Conservation (phyloP, 2,113 vertebrate genomes). For the Irena cyanogastra region DNA sequence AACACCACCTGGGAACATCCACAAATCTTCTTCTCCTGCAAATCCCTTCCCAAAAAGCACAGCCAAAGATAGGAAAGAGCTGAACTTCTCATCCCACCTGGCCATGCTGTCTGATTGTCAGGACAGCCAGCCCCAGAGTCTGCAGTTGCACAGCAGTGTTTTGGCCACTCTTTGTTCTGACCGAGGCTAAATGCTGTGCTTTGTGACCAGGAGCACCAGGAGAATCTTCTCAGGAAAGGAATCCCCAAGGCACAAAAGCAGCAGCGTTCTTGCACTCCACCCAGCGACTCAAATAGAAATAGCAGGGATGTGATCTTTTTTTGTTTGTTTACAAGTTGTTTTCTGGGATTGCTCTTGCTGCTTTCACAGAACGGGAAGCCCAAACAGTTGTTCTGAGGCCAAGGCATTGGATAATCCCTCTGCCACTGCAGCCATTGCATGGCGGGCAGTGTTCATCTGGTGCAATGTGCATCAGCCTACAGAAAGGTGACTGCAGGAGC, state of each 20-base stretch:
- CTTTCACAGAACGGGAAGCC: not conserved
- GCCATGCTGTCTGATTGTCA: not conserved
- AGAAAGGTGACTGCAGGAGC: not conserved
- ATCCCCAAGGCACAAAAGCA: not conserved
- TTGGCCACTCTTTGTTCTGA: not conserved
- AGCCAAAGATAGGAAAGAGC: not conserved
- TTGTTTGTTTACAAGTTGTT: not conserved
- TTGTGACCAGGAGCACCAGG: not conserved
- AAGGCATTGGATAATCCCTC: not conserved
- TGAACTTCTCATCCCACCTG: not conserved
- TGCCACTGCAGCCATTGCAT: not conserved
- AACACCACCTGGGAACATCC: not conserved
- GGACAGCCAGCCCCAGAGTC: not conserved
- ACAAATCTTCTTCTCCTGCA: not conserved
- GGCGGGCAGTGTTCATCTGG: too few species aligned
- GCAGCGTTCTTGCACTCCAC: not conserved
- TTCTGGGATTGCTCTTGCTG: not conserved
- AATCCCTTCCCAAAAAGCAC: not conserved
- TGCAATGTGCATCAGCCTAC: fast-evolving
- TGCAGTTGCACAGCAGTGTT: not conserved
- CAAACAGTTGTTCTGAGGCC: not conserved
- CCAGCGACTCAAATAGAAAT: not conserved
- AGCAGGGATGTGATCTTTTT: not conserved
- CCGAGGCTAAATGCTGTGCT: not conserved
- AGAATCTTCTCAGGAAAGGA: not conserved